Evolutionary conservation across 2,113 vertebrate species (phyloP).

Genomic region (Pristiophorus japonicus): DNA sequence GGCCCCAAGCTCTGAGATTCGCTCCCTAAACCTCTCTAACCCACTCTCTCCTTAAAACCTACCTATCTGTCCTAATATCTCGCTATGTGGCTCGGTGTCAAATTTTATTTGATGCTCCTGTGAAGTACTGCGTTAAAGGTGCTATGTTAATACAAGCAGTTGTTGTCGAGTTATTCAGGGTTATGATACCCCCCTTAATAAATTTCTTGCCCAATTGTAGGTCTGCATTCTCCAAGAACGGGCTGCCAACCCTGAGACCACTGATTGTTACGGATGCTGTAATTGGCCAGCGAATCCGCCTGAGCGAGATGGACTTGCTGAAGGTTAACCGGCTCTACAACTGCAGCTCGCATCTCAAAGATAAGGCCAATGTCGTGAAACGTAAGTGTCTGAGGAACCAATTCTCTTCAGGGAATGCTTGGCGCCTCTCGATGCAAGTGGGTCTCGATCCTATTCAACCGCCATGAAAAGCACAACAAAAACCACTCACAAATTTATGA

Average conservation of each 20-base stretch:
- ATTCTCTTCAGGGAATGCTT: neutral
- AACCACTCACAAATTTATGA: neutral
- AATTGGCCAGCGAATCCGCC: conserved; percentile 50
- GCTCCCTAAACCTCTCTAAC: neutral
- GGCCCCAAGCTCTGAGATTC: neutral
- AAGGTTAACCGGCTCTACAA: conserved; percentile 49
- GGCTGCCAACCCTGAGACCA: conserved; percentile 47
- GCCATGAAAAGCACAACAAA: neutral
- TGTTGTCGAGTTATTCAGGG: neutral
- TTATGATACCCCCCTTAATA: neutral
- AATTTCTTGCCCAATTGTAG: neutral
- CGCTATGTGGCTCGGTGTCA: neutral
- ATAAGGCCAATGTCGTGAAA: neutral
- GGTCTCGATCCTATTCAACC: neutral
- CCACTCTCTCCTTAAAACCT: neutral
- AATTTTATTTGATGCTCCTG: neutral
- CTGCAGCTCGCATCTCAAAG: conserved; percentile 41
- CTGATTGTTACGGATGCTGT: conserved; percentile 34
- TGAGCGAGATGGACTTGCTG: conserved; percentile 49
- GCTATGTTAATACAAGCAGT: too few relatives aligned
- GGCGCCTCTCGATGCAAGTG: neutral
- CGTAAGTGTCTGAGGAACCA: neutral
- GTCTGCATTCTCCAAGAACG: conserved; percentile 36
- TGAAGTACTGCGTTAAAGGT: too few relatives aligned
- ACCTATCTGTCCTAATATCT: neutral